Conservation (phyloP, 2,888 invertebrate species). For the Drosophila meridionalis region DNA sequence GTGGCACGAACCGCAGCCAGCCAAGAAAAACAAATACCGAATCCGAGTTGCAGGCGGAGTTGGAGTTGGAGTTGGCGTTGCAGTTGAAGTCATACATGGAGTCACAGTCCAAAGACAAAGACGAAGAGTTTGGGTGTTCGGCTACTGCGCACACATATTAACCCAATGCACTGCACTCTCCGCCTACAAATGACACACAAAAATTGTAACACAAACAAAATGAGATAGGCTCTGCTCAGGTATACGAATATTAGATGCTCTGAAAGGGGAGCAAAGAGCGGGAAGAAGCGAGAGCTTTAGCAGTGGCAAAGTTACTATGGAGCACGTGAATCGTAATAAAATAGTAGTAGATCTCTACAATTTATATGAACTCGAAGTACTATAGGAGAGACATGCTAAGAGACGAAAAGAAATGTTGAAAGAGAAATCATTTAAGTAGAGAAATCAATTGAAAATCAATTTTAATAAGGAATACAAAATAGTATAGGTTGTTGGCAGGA, state of each 20-base stretch:
- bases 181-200: slow-evolving; percentile 75
- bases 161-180: slow-evolving; percentile 52
- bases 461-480: too few species aligned
- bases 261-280: neutral
- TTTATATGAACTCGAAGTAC: too few species aligned
- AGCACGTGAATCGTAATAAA: too few species aligned
- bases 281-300: neutral
- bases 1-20: slow-evolving; percentile 68
- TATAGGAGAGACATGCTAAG: too few species aligned
- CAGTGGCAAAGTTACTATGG: too few species aligned
- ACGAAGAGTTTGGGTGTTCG: slow-evolving; percentile 24
- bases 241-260: slow-evolving; percentile 42
- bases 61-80: slow-evolving; percentile 9
- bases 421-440: too few species aligned
- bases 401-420: too few species aligned
- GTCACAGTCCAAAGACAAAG: slow-evolving; percentile 11
- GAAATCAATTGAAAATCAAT: too few species aligned
- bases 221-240: neutral
- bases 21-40: slow-evolving; percentile 27
- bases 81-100: slow-evolving; percentile 7
- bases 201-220: slow-evolving; percentile 74
- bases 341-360: too few species aligned
- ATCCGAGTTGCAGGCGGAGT: slow-evolving; percentile 11
- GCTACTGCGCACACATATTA: slow-evolving; percentile 66
- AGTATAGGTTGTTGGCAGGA: too few species aligned